Conservation (phyloP, 2,888 invertebrate genomes). For the Leucophenga maculata region DNA sequence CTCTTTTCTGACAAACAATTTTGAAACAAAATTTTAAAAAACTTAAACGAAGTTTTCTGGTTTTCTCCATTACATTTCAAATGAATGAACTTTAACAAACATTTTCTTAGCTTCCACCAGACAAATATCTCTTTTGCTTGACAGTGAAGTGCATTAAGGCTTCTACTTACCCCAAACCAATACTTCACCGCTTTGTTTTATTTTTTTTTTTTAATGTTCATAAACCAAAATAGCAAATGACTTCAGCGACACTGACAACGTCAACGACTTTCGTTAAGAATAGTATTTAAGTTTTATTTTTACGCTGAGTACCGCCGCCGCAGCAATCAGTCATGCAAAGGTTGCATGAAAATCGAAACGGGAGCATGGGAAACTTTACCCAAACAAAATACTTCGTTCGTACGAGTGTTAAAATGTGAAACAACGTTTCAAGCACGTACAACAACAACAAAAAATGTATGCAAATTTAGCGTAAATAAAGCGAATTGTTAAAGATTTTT, state of each 20-base stretch:
- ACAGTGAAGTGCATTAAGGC: no score
- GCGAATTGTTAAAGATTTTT: neutral
- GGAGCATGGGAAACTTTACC: constrained; percentile 54
- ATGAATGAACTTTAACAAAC: no score
- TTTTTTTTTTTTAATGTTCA: constrained; percentile 33
- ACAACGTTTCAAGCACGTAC: neutral
- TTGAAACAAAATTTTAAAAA: no score
- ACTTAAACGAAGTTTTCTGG: no score
- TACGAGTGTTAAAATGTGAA: neutral
- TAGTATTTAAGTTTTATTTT: constrained; percentile 38
- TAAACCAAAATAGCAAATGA: constrained; percentile 38
- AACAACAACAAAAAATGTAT: neutral
- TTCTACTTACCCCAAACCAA: neutral
- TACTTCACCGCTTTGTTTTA: neutral
- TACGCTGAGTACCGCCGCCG: constrained; percentile 30
- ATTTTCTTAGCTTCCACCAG: no score
- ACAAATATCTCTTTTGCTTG: no score
- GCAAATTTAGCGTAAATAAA: neutral
- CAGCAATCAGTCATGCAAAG: constrained; percentile 59
- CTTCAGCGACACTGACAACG: constrained; percentile 56
- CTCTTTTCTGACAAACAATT: no score
- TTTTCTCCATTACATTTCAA: no score
- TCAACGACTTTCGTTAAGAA: constrained; percentile 43
- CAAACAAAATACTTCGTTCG: neutral
- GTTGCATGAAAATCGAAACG: constrained; percentile 49